phyloP scores from a whole-genome alignment of 2,113 vertebrate genomes.

The Vombatus ursinus region DNA sequence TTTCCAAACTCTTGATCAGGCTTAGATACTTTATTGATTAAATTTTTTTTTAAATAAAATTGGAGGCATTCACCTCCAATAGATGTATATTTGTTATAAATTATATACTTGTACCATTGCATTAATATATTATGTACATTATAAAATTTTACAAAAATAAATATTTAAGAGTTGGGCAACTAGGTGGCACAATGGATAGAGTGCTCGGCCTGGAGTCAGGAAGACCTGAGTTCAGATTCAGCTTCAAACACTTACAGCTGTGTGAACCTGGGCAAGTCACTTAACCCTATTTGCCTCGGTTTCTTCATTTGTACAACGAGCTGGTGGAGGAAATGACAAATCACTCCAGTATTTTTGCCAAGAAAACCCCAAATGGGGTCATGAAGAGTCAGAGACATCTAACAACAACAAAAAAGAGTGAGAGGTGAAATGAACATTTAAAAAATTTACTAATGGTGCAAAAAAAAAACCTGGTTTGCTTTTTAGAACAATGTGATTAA shows the following conservation, averaged over 20 bases:
- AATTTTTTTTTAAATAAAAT: background rate
- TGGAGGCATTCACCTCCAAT: background rate
- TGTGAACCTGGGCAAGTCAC: background rate
- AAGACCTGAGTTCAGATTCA: background rate
- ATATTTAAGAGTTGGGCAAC: background rate
- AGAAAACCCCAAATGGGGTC: background rate
- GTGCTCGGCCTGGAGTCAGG: background rate
- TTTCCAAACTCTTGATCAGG: background rate
- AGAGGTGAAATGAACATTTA: background rate
- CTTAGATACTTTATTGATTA: background rate
- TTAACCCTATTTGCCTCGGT: background rate
- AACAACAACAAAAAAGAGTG: background rate
- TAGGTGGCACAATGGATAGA: background rate
- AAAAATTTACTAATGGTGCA: background rate
- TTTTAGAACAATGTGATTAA: background rate
- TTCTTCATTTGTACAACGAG: background rate
- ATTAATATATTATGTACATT: background rate
- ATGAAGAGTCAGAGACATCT: background rate
- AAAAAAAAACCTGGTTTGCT: background rate
- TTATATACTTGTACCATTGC: background rate
- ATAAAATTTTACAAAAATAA: background rate
- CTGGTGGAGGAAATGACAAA: background rate
- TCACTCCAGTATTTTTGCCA: background rate
- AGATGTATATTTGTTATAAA: background rate
- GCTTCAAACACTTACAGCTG: background rate